Evolutionary conservation across 2,797 vertebrate species (phyloP), one percentile per base, ranked within the genome.

Genomic region (Halcyon leucocephala): DNA sequence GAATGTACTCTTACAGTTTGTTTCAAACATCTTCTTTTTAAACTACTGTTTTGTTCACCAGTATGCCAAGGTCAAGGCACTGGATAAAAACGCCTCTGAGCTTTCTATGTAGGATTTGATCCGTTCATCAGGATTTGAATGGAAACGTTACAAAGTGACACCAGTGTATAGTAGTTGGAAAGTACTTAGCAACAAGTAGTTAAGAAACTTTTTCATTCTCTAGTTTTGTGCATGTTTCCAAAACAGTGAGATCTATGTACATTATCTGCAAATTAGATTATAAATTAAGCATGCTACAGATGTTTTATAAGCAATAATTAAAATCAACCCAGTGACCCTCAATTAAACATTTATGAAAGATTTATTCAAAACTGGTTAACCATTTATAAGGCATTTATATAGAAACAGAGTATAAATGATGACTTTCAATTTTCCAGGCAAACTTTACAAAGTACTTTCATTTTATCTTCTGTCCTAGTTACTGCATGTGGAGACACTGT

Each of bases 251-350:
- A 62, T 93, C 69, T 79, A 35, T 65, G 58, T 10, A 37, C 28
- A 4, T 33, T 33, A 77, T 7, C 46, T 61, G 80, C 49, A 93
- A 91, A 95, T 39, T 74, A 57, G 79, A 42, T 78, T 86, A 91
- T 49, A 81, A 88, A 94, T 96, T 90, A 93, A 66, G 52, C 79
- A 86, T 24, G 82, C 57, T 64, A 61, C 49, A 79, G 79, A 77
- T 64, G 74, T 72, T 94, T 94, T 92, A 74, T 90, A 83, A 82
- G 18, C 54, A 39, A 48, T 94, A 91, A 95, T 95, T 93, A 92
- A 94, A 89, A 91, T 86, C 82, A 69, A 81, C 51, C 46, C 73
- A 54, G 62, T 88, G 87, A 78, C 94, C 72, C 33, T 61, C 65
- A 67, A 48, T 88, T 92, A 95, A 92, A 86, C 55, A 57, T 67